Evolutionary conservation across 2,888 invertebrate species (phyloP).

Genomic region (Lasioglossum lativentre): DNA sequence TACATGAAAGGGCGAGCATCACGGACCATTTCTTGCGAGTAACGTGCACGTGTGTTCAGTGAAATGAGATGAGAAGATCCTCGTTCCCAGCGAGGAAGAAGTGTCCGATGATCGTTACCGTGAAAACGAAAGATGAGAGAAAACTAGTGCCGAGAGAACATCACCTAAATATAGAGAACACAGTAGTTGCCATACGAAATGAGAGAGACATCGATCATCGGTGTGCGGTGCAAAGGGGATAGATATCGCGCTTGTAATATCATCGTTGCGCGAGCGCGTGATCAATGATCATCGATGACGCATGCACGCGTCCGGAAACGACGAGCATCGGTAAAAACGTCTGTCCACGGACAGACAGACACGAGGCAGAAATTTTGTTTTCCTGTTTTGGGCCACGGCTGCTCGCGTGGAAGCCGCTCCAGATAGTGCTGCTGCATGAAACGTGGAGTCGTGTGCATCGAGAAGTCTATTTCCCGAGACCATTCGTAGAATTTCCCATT

Average conservation of each 20-base stretch:
- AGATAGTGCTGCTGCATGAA: slow-evolving; percentile 27
- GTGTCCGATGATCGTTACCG: not conserved
- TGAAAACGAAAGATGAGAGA: not conserved
- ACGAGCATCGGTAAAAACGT: not conserved
- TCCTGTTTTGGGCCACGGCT: not conserved
- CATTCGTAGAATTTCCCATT: slow-evolving; percentile 40
- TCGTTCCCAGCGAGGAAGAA: not conserved
- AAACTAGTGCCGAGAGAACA: slow-evolving; percentile 4
- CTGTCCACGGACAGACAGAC: not conserved
- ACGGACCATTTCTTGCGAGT: not conserved
- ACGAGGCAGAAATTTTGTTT: slow-evolving; percentile 10
- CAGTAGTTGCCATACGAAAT: not conserved
- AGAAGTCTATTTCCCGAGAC: slow-evolving; percentile 40
- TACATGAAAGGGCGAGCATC: not conserved
- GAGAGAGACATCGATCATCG: slow-evolving; percentile 6
- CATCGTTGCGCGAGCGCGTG: not conserved
- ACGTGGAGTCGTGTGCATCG: slow-evolving; percentile 36
- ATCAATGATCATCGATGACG: slow-evolving; percentile 25
- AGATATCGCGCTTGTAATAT: not conserved
- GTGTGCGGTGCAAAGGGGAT: slow-evolving; percentile 16
- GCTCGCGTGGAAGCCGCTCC: slow-evolving; percentile 26
- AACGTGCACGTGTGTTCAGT: slow-evolving; percentile 1
- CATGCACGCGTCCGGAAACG: slow-evolving; percentile 50
- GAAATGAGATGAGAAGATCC: not conserved
- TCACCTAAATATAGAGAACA: not conserved